phyloP scores from a whole-genome alignment of 1,140 invertebrate genomes.

The Cotesia chilonis region DNA sequence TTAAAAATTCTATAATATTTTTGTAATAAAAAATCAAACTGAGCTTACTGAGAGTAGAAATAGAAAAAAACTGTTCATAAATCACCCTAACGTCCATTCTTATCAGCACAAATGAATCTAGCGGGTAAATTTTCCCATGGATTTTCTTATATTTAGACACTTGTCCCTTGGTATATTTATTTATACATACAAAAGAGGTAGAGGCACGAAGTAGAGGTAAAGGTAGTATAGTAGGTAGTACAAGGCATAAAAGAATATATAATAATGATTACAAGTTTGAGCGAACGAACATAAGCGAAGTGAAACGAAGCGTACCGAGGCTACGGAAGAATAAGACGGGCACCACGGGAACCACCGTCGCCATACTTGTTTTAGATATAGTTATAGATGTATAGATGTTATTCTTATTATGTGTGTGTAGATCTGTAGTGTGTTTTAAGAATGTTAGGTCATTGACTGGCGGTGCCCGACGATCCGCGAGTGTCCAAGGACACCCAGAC shows the following conservation, averaged over 20 bases:
- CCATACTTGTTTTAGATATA: conserved; percentile 29
- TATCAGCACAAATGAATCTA: too few species aligned
- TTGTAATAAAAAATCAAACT: too few species aligned
- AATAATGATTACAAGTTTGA: background rate
- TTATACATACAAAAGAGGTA: background rate
- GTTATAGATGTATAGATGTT: conserved; percentile 1
- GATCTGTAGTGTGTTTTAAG: conserved; percentile 30
- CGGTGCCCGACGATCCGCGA: conserved; percentile 60
- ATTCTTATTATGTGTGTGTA: too few species aligned
- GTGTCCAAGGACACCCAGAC: conserved; percentile 59
- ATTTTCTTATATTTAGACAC: background rate
- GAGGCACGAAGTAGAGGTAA: background rate
- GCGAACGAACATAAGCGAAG: conserved; percentile 38
- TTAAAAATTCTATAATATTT: too few species aligned
- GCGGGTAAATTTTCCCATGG: background rate
- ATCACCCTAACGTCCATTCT: too few species aligned
- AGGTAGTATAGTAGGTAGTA: background rate
- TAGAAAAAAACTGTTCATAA: too few species aligned
- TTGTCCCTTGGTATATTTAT: background rate
- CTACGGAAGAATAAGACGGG: conserved; percentile 39
- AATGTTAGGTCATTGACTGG: conserved; percentile 62
- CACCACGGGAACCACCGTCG: conserved; percentile 4
- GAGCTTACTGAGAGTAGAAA: too few species aligned
- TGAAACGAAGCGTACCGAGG: conserved; percentile 48
- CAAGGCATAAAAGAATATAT: background rate